Evolutionary conservation across 2,113 vertebrate species (phyloP), one percentile per base, ranked within the genome.

Genomic region (Excalfactoria chinensis): DNA sequence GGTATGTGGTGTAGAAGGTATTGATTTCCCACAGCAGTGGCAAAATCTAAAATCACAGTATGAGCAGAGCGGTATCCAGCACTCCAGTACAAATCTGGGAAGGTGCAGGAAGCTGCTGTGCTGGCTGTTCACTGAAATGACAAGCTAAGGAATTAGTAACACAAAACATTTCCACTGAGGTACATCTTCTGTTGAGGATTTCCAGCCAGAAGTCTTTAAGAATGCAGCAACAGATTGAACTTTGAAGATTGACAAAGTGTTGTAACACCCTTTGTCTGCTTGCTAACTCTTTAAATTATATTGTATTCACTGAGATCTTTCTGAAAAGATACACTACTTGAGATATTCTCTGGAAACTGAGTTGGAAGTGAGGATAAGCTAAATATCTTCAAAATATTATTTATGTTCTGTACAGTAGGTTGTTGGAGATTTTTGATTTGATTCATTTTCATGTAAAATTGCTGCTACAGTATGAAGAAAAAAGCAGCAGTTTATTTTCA

Each of bases 61-160:
- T 2, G 19, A 64, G n/a, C 13, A 76, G 28, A 22, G 48, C 15
- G 13, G 40, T 44, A 56, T 44, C 20, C 44, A 86, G 26, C 14
- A 66, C 15, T 62, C 23, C 2, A 4, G 1, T 35, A 49, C 2
- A 55, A 60, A 40, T 30, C 4, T 2, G 1, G 20, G 22, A 13
- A 76, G 30, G 40, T 70, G 60, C 10, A 32, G 63, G 16, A 88
- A 46, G 32, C 2, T 72, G 21, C 9, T 56, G 26, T 37, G 34
- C 30, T 74, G 2, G 49, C 70, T 62, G 20, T 70, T 44, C 17
- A 14, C 5, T 32, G 63, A n/a, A 18, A 46, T 51, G 2, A 35
- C 49, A 51, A 7, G 23, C 41, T 35, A 51, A 60, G 28, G 7
- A 46, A 75, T 66, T 41, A 28, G 46, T 71, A 46, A 75, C 6